Evolutionary conservation across 2,113 vertebrate genomes (phyloP), one percentile per base, ranked within the genome.

Genomic region (Merops nubicus): DNA sequence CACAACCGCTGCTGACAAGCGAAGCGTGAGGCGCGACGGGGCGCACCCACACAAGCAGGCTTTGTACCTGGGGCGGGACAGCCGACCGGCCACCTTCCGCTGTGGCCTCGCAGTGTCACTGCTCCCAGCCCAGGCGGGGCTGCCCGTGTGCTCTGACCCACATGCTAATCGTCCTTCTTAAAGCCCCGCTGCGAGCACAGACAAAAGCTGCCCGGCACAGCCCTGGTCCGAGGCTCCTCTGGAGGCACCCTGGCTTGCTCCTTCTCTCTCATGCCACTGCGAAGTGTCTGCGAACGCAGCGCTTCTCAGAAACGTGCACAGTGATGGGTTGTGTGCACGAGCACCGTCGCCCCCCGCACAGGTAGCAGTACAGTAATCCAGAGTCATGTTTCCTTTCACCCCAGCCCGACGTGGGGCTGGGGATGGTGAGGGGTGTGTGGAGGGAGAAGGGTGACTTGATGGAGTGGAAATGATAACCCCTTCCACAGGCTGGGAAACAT

Each of bases 351-450:
- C 16, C 42, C 29, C 34, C 1, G 0, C 34, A 43, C 28, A 50
- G 28, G 19, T 11, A 53, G 47, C 21, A 15, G 47, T 2, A 21
- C 0, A 34, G 69, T 29, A 23, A 38, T 33, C 47, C 60, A 56
- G 31, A 60, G 54, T 4, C 42, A 72, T 7, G 19, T 25, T 29
- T 54, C 26, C 69, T 69, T 60, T 57, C 50, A 31, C 11, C 29
- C 51, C 60, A 72, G 38, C 36, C 62, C 0, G 0, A 17, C 21
- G 50, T 0, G 0, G 36, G 31, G 22, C 0, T 89, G 42, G 10
- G 42, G 43, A 60, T 43, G 17, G 48, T 20, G 28, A 54, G 34
- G 33, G 19, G 23, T 31, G 20, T 16, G n/a, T 26, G 63, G 34
- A 80, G 45, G 51, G 34, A 43, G 34, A 79, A 56, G 12, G 36